Evolutionary conservation across 2,113 vertebrate species (phyloP).

Genomic region (Cryptotis parvus): DNA sequence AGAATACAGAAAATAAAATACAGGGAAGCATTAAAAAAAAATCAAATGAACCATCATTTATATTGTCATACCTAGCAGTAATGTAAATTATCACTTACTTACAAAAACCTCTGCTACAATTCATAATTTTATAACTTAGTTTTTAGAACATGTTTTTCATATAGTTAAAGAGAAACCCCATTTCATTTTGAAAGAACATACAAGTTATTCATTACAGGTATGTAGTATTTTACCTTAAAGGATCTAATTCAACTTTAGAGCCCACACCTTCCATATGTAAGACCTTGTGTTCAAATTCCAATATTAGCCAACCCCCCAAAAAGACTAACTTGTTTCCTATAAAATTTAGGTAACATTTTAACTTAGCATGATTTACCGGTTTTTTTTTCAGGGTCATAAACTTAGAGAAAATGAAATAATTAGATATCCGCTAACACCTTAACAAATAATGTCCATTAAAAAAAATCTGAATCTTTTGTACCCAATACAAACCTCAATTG

Average conservation of each 20-base stretch:
- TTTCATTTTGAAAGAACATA: slow-evolving; percentile 38
- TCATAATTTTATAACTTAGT: slow-evolving; percentile 26
- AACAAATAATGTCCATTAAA: background rate
- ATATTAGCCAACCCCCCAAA: background rate
- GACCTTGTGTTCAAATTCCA: no score
- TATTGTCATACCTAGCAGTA: background rate
- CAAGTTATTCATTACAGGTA: slow-evolving; percentile 21
- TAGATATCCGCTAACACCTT: background rate
- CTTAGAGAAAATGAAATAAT: no score
- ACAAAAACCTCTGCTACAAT: slow-evolving; percentile 16
- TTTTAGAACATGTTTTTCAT: background rate
- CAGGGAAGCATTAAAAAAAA: background rate
- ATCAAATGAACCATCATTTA: no score
- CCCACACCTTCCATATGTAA: no score
- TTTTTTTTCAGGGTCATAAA: no score
- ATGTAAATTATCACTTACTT: background rate
- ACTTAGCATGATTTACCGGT: slow-evolving; percentile 32
- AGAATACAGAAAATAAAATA: slow-evolving; percentile 42
- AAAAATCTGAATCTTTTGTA: no score
- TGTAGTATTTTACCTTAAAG: slow-evolving; percentile 8
- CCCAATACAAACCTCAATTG: background rate
- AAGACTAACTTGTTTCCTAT: background rate
- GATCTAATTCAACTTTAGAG: no score
- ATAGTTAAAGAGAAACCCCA: background rate
- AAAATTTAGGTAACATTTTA: slow-evolving; percentile 7